Conservation (phyloP, 1,140 invertebrate genomes). For the Zaprionus taronus region DNA sequence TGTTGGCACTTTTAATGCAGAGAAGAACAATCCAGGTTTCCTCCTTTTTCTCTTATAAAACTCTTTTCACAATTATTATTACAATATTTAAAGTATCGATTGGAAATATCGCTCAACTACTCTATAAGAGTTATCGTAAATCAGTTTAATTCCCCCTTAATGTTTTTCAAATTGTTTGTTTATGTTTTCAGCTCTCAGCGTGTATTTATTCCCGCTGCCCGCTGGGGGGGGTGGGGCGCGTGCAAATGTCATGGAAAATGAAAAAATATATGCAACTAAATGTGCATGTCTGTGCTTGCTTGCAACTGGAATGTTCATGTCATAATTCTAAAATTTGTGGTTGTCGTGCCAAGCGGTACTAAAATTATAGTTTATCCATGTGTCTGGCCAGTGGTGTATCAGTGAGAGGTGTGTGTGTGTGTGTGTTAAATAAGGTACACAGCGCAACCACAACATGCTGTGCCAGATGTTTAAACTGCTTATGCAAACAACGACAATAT, state of each 20-base stretch:
- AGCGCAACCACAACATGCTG: slow-evolving; percentile 28
- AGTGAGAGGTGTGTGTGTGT: background rate
- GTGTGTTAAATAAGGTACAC: slow-evolving; percentile 17
- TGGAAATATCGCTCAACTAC: background rate
- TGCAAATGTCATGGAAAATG: slow-evolving; percentile 46
- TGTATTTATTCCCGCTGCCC: slow-evolving; percentile 19
- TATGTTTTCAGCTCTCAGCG: background rate
- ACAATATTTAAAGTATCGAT: background rate
- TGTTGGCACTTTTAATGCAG: background rate
- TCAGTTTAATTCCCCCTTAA: background rate
- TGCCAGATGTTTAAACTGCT: slow-evolving; percentile 28
- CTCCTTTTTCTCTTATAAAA: no score
- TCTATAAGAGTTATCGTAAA: background rate
- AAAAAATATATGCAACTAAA: slow-evolving; percentile 47
- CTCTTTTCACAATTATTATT: background rate
- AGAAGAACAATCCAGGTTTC: no score
- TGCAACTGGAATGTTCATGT: slow-evolving; percentile 52
- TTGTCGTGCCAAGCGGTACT: slow-evolving; percentile 50
- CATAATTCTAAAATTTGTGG: slow-evolving; percentile 76
- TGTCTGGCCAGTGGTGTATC: background rate
- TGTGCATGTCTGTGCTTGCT: slow-evolving; percentile 42
- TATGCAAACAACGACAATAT: slow-evolving; percentile 14
- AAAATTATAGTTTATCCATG: slow-evolving; percentile 57
- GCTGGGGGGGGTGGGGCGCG: background rate
- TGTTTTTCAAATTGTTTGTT: slow-evolving; percentile 17